These are phyloP conservation scores for Muschampia plurimacula DNA, from an alignment of 2,888 invertebrate species.

Conservation along the genomic window DNA sequence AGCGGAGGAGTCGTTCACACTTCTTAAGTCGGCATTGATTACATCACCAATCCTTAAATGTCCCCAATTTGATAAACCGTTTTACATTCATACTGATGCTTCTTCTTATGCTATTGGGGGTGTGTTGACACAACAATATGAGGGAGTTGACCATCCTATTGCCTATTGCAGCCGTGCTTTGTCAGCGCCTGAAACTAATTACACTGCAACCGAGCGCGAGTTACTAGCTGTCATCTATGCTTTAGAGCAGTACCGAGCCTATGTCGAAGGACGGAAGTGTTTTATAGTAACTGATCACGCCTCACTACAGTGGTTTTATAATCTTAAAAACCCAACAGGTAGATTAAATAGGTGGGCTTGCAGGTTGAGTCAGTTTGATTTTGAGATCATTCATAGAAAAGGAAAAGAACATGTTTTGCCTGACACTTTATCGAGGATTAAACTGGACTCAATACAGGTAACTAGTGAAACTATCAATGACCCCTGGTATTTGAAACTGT, in stretches of 20 bases:
- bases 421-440: background rate
- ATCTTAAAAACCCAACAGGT: constrained; percentile 1
- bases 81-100: constrained; percentile 6
- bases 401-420: constrained; percentile 8
- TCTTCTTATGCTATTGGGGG: constrained; percentile 3
- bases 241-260: constrained; percentile 7
- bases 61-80: background rate
- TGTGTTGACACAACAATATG: background rate
- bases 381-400: background rate
- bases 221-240: background rate
- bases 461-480: background rate
- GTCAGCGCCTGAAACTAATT: background rate
- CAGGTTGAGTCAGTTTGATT: constrained; percentile 3
- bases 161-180: background rate
- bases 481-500: constrained; percentile 6
- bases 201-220: constrained; percentile 1
- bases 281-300: background rate
- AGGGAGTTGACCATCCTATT: constrained; percentile 4
- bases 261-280: constrained; percentile 7
- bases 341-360: constrained; percentile 7
- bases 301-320: constrained; percentile 2
- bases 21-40: background rate
- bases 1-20: background rate
- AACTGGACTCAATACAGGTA: background rate
- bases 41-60: background rate